Conservation (phyloP, 2,113 vertebrate species). For the Amblyopsis rosae region DNA sequence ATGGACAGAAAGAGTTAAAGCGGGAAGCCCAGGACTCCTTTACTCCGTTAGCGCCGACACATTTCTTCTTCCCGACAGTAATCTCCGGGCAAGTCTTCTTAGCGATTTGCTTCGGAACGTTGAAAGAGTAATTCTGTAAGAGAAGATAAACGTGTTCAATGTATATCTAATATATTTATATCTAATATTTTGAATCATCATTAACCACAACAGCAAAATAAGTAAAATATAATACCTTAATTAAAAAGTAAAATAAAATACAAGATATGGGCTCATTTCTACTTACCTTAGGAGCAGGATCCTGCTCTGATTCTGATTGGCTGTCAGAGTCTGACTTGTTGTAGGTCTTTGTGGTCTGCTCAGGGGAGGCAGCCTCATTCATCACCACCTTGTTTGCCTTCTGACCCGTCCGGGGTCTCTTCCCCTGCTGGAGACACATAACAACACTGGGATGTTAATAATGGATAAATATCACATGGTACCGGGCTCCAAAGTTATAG, state of each 20-base stretch:
- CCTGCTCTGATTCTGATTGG: slow-evolving; percentile 12
- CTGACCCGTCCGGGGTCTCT: slow-evolving; percentile 9
- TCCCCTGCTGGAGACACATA: slow-evolving; percentile 1
- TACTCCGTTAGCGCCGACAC: slow-evolving; percentile 27
- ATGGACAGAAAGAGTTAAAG: slow-evolving; percentile 35
- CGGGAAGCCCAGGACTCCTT: slow-evolving; percentile 46
- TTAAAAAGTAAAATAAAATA: too few relatives aligned
- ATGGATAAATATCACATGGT: too few relatives aligned
- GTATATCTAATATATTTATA: too few relatives aligned
- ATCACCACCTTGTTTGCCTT: slow-evolving; percentile 22
- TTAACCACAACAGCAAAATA: too few relatives aligned
- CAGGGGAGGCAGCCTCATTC: slow-evolving; percentile 1
- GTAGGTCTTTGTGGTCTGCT: slow-evolving; percentile 1
- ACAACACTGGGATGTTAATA: too few relatives aligned
- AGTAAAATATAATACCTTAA: too few relatives aligned
- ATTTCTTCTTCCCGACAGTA: neutral
- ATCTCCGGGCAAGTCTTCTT: slow-evolving; percentile 18
- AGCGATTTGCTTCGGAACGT: slow-evolving; percentile 21
- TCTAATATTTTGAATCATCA: too few relatives aligned
- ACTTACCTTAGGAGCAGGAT: slow-evolving; percentile 10
- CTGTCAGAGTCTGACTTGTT: slow-evolving; percentile 7
- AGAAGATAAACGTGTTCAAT: neutral
- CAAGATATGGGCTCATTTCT: too few relatives aligned
- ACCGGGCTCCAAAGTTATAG: too few relatives aligned
- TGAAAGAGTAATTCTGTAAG: slow-evolving; percentile 1